Evolutionary conservation across 2,113 vertebrate genomes (phyloP).

Genomic region (Pao palembangensis): DNA sequence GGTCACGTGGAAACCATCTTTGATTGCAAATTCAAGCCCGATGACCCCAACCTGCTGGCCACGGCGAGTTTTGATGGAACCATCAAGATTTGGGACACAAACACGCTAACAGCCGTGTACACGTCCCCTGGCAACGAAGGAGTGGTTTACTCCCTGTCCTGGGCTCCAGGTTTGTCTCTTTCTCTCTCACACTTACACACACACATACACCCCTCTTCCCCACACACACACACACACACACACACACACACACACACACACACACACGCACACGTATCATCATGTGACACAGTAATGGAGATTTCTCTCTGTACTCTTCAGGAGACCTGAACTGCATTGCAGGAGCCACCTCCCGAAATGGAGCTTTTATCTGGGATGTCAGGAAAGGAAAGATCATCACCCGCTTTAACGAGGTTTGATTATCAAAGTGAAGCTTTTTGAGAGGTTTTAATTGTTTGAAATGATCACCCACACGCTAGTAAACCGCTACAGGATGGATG

Average conservation of each 20-base stretch:
- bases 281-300: neutral
- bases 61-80: slow-evolving; percentile 98
- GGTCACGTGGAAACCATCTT: slow-evolving; percentile 99
- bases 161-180: slow-evolving; percentile 87
- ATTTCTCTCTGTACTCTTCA: slow-evolving; percentile 49
- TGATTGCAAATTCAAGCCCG: slow-evolving; percentile 98
- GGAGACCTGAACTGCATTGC: slow-evolving; percentile 96
- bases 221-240: too few relatives aligned
- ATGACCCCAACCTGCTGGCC: slow-evolving; percentile 91
- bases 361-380: slow-evolving; percentile 96
- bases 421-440: too few relatives aligned
- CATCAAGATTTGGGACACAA: slow-evolving; percentile 98
- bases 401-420: slow-evolving; percentile 87
- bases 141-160: slow-evolving; percentile 95
- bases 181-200: too few relatives aligned
- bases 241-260: too few relatives aligned
- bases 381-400: slow-evolving; percentile 91
- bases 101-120: slow-evolving; percentile 88
- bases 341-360: slow-evolving; percentile 90
- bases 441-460: too few relatives aligned
- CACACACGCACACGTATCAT: neutral
- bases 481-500: too few relatives aligned
- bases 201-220: too few relatives aligned
- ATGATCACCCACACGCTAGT: too few relatives aligned
- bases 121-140: slow-evolving; percentile 97